Percentiles rank a stretch among this genome's conserved stretches.
Evolutionary conservation across 2,113 vertebrate species (phyloP).

Genomic region (Bubo scandiacus): DNA sequence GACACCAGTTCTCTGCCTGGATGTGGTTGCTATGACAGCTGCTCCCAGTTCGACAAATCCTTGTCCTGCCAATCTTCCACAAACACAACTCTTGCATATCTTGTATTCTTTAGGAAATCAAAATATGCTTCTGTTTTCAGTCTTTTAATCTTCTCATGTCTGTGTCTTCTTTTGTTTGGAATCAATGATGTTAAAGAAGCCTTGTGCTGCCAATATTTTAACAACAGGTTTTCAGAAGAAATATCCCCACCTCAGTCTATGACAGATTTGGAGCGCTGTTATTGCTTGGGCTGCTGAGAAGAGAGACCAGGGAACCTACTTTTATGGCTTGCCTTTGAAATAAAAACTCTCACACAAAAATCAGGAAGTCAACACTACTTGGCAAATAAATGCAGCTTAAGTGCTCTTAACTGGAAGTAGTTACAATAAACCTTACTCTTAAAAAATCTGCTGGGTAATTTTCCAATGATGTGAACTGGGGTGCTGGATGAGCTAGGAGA

Average conservation of each 20-base stretch:
- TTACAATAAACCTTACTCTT: not conserved
- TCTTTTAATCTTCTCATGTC: not conserved
- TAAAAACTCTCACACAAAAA: slow-evolving; percentile 19
- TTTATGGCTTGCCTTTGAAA: slow-evolving; percentile 17
- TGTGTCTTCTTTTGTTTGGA: slow-evolving; percentile 33
- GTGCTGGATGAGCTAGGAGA: not conserved
- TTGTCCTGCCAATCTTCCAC: not conserved
- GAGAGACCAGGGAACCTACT: not conserved
- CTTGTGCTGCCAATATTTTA: not conserved
- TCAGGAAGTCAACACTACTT: not conserved
- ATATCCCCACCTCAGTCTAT: not conserved
- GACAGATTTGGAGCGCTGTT: not conserved
- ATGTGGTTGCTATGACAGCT: slow-evolving; percentile 15
- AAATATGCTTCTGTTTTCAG: slow-evolving; percentile 17
- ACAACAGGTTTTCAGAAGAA: slow-evolving; percentile 15
- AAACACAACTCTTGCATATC: not conserved
- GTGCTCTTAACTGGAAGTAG: not conserved
- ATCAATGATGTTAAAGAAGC: not conserved
- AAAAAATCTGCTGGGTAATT: not conserved
- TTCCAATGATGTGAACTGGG: not conserved
- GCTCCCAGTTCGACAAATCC: not conserved
- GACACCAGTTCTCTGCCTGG: not conserved
- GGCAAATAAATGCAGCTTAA: slow-evolving; percentile 11
- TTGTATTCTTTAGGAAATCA: not conserved
- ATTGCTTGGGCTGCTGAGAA: not conserved